Evolutionary conservation across 2,113 vertebrate genomes (phyloP).

Genomic region (Callorhinus ursinus): DNA sequence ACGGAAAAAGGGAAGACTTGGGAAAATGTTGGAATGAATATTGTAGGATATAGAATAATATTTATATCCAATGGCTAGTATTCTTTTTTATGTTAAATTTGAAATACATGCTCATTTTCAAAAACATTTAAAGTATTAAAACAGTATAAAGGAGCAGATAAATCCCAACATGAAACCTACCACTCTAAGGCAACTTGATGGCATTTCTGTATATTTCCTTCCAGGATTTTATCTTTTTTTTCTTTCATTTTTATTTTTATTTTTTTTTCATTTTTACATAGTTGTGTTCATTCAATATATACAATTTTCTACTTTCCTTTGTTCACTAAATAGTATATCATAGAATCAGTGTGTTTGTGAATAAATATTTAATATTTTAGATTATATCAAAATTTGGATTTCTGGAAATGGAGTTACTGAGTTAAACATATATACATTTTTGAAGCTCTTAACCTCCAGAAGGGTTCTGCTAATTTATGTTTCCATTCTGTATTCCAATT

Average conservation of each 20-base stretch:
- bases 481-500: not conserved
- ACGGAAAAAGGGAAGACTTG: not conserved
- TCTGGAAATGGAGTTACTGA: not conserved
- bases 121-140: not conserved
- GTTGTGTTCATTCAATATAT: not conserved
- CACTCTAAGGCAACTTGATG: not conserved
- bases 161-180: not conserved
- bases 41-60: not conserved
- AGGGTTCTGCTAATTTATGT: constrained; percentile 3
- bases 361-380: not conserved
- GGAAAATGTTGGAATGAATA: not conserved
- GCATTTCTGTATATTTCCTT: not conserved
- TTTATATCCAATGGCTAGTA: not conserved
- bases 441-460: not conserved
- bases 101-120: not conserved
- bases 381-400: not conserved
- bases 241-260: not conserved
- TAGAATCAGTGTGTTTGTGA: not conserved
- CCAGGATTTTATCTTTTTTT: not conserved
- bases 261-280: not conserved
- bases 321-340: not conserved
- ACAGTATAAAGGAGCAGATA: not conserved
- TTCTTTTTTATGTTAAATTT: not conserved
- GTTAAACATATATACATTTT: not conserved
- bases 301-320: not conserved